These are phyloP conservation scores for Micrastur ruficollis DNA, from an alignment of 2,797 vertebrate species.

Conservation along the genomic window DNA sequence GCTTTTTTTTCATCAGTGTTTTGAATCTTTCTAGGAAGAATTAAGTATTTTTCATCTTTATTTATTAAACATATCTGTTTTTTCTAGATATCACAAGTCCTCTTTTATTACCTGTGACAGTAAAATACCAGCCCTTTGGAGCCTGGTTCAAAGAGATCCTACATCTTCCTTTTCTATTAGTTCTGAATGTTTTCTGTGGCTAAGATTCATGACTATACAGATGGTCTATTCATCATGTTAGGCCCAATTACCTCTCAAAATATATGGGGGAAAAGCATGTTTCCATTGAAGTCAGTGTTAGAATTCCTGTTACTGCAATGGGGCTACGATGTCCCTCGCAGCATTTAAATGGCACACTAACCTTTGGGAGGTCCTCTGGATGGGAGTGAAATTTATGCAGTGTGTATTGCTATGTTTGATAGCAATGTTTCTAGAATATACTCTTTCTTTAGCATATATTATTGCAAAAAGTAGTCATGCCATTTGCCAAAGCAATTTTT, in stretches of 20 bases:
- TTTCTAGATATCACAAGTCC: not conserved
- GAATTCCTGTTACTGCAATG: not conserved
- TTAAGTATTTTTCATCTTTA: not conserved
- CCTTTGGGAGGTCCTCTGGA: not conserved
- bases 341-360: not conserved
- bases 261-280: not conserved
- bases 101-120: not conserved
- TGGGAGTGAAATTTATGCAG: not conserved
- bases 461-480: not conserved
- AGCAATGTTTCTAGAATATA: not conserved
- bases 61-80: not conserved
- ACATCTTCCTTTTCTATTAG: not conserved
- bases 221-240: conserved; percentile 54
- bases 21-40: not conserved
- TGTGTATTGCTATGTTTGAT: not conserved
- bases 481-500: conserved; percentile 5
- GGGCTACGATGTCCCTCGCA: not conserved
- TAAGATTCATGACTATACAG: conserved; percentile 33
- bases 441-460: not conserved
- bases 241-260: conserved; percentile 46
- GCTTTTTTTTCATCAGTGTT: not conserved
- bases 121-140: not conserved
- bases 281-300: conserved; percentile 30
- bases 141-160: not conserved
- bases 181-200: conserved; percentile 50